Evolutionary conservation across 2,888 invertebrate species (phyloP).

Genomic region (Urechis unicinctus): DNA sequence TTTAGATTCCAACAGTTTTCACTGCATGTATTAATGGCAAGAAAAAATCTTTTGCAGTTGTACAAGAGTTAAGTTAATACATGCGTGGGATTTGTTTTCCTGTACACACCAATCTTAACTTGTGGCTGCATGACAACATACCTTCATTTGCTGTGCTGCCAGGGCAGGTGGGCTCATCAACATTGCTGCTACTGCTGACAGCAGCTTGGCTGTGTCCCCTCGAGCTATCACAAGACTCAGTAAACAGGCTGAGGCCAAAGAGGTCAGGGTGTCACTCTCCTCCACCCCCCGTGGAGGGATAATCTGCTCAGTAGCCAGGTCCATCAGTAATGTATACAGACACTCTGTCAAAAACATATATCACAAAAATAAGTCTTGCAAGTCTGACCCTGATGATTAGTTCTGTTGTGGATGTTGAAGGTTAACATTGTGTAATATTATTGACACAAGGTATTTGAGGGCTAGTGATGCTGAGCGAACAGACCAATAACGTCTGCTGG

Average conservation of each 20-base stretch:
- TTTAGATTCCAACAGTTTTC: too few species aligned
- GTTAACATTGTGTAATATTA: too few species aligned
- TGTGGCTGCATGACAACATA: too few species aligned
- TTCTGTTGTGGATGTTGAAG: too few species aligned
- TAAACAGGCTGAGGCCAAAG: constrained; percentile 85
- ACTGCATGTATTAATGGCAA: too few species aligned
- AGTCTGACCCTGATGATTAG: too few species aligned
- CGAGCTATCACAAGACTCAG: constrained; percentile 85
- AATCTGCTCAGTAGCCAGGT: constrained; percentile 64
- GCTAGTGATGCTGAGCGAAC: constrained; percentile 13
- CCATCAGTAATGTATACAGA: constrained; percentile 75
- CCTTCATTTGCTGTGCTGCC: constrained; percentile 67
- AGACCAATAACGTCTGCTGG: constrained; percentile 67
- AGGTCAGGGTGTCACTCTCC: constrained; percentile 58
- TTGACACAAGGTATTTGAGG: neutral
- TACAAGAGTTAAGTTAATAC: neutral
- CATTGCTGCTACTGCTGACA: constrained; percentile 78
- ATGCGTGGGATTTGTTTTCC: too few species aligned
- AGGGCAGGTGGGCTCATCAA: constrained; percentile 76
- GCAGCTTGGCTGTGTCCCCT: constrained; percentile 84
- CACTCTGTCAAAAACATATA: constrained; percentile 63
- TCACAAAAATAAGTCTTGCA: constrained; percentile 4
- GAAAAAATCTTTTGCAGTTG: too few species aligned
- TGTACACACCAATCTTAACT: too few species aligned
- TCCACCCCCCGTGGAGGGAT: neutral